Percentiles rank a stretch among this genome's conserved stretches.
These are phyloP conservation scores for Noctilio leporinus DNA, from an alignment of 2,113 vertebrate species.

Conservation along the genomic window DNA sequence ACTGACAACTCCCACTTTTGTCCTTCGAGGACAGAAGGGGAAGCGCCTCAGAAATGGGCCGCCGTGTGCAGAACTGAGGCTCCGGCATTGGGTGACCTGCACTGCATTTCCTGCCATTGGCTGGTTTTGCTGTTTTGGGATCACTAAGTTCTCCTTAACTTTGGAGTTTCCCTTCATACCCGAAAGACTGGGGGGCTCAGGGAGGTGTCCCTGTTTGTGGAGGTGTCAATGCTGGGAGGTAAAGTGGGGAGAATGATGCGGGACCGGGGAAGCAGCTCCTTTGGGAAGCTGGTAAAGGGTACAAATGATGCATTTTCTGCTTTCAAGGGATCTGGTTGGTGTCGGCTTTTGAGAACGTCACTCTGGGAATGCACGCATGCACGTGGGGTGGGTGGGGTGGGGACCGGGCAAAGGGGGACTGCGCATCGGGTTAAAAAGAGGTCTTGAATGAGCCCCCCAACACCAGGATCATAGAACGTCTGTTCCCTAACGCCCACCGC, in stretches of 20 bases:
- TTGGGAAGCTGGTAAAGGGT: too few species aligned
- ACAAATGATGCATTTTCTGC: not conserved
- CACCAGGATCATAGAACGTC: not conserved
- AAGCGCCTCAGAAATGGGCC: not conserved
- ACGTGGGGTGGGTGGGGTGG: not conserved
- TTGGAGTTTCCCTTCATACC: not conserved
- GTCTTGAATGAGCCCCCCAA: not conserved
- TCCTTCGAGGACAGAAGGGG: not conserved
- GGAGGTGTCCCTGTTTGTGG: not conserved
- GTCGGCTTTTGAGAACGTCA: not conserved
- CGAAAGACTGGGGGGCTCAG: not conserved
- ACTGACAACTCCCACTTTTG: not conserved
- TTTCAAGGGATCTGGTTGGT: not conserved
- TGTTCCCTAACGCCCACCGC: not conserved
- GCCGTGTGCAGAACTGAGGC: not conserved
- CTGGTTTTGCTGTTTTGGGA: not conserved
- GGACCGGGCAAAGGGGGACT: not conserved
- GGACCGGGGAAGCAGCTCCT: not conserved
- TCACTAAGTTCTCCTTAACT: not conserved
- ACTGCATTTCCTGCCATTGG: not conserved
- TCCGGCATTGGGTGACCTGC: not conserved
- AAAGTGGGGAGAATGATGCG: not conserved
- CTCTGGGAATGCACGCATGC: not conserved
- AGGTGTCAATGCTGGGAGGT: not conserved
- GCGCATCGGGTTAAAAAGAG: not conserved